A percentile compares a stretch with the other conserved stretches of the same genome.
phyloP scores from a whole-genome alignment of 2,797 vertebrate genomes.

The Catostomus latipinnis region DNA sequence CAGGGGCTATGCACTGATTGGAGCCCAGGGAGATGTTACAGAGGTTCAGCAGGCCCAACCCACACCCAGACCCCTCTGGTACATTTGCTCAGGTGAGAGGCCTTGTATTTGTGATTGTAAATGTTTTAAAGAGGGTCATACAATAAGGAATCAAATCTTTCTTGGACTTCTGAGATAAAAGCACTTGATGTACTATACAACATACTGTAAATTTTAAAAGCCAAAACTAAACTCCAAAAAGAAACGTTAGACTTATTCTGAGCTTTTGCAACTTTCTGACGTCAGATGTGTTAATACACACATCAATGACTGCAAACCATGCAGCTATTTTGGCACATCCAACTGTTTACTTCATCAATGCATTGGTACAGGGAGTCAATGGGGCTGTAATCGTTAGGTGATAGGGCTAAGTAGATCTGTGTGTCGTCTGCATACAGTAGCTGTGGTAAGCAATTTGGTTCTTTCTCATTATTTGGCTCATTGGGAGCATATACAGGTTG shows the following conservation, averaged over 20 bases:
- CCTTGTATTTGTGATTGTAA: neutral
- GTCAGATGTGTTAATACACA: neutral
- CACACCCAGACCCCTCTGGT: conserved; percentile 87
- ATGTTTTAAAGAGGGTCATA: neutral
- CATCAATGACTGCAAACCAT: no score
- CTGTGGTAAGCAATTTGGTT: no score
- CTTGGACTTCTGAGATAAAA: no score
- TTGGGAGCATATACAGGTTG: no score
- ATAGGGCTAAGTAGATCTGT: no score
- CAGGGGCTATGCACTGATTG: conserved; percentile 86
- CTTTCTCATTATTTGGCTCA: no score
- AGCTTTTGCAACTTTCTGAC: neutral
- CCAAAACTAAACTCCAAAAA: neutral
- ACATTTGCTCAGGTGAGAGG: conserved; percentile 90
- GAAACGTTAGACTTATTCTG: no score
- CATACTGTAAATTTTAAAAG: neutral
- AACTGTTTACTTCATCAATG: no score
- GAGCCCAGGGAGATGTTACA: conserved; percentile 70
- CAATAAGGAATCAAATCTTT: neutral
- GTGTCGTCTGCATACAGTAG: no score
- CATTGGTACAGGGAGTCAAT: no score
- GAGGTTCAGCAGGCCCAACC: conserved; percentile 83
- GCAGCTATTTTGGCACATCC: no score
- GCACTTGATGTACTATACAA: neutral
- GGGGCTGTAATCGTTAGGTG: no score